A percentile compares a stretch with the other conserved stretches of the same genome.
Evolutionary conservation across 2,797 vertebrate species (phyloP).

Genomic region (Tenualosa ilisha): DNA sequence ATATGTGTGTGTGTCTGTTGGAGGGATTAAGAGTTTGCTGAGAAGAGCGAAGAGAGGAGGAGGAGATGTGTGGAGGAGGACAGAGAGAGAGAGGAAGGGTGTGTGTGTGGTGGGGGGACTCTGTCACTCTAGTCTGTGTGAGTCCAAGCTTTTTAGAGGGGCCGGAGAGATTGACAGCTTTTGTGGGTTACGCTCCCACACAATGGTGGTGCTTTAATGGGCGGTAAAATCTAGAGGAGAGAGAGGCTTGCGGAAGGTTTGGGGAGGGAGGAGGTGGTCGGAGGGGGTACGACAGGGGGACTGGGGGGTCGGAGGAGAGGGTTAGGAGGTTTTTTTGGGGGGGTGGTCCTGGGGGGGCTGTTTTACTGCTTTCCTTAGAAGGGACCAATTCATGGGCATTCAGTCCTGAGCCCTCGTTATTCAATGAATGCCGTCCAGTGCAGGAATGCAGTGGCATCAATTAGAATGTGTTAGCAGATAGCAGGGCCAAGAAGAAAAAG

Average conservation of each 20-base stretch:
- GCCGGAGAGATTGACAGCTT: constrained; percentile 98
- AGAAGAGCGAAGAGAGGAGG: constrained; percentile 69
- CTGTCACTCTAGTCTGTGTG: constrained; percentile 83
- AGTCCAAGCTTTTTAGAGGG: constrained; percentile 93
- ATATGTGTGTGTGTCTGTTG: constrained; percentile 76
- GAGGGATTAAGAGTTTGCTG: constrained; percentile 74
- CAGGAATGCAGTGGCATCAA: constrained; percentile 98
- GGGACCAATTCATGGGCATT: constrained; percentile 95
- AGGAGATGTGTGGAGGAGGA: constrained; percentile 71
- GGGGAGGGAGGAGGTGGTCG: constrained; percentile 62
- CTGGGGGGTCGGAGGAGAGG: constrained; percentile 65
- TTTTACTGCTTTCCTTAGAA: constrained; percentile 97
- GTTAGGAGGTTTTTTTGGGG: background rate
- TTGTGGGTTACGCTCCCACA: constrained; percentile 91
- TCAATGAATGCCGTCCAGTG: constrained; percentile 93
- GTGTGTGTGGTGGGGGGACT: constrained; percentile 31
- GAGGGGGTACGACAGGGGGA: constrained; percentile 59
- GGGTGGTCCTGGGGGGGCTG: constrained; percentile 67
- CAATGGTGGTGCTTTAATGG: constrained; percentile 97
- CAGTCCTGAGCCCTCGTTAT: constrained; percentile 90
- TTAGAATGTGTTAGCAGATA: constrained; percentile 99
- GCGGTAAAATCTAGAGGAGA: constrained; percentile 82
- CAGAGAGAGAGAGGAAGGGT: constrained; percentile 73
- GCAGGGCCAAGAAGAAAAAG: constrained; percentile 89
- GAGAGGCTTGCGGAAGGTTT: constrained; percentile 70